phyloP scores from a whole-genome alignment of 1,140 invertebrate species.

The Steinernema feltiae region DNA sequence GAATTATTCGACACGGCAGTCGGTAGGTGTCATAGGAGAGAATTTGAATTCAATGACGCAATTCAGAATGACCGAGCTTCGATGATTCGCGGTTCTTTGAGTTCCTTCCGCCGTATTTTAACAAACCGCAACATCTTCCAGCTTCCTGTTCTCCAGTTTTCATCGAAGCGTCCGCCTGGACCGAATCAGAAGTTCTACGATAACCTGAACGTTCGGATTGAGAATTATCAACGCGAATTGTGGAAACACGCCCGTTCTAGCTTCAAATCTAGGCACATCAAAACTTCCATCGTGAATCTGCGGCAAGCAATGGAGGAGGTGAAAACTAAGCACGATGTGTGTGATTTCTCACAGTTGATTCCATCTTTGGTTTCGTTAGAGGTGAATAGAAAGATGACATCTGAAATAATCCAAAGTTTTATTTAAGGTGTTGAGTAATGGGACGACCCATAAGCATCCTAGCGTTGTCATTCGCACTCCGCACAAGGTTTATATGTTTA shows the following conservation, averaged over 20 bases:
- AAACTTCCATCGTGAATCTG: constrained; percentile 26
- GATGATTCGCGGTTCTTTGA: neutral
- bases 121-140: neutral
- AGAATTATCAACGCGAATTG: constrained; percentile 4
- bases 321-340: constrained; percentile 20
- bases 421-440: constrained; percentile 51
- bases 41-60: no score
- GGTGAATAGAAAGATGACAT: no score
- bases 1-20: no score
- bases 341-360: no score
- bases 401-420: no score
- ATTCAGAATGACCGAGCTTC: neutral
- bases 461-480: constrained; percentile 48
- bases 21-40: no score
- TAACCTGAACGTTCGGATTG: neutral
- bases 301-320: constrained; percentile 19
- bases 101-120: neutral
- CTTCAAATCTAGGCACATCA: constrained; percentile 22
- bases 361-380: no score
- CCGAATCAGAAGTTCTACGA: neutral
- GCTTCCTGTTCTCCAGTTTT: neutral
- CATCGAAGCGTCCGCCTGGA: neutral
- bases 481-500: constrained; percentile 44
- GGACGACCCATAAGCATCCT: constrained; percentile 42
- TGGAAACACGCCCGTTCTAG: constrained; percentile 12